These are phyloP conservation scores for Trichopria drosophilae DNA, from an alignment of 2,888 invertebrate species.

Conservation along the genomic window DNA sequence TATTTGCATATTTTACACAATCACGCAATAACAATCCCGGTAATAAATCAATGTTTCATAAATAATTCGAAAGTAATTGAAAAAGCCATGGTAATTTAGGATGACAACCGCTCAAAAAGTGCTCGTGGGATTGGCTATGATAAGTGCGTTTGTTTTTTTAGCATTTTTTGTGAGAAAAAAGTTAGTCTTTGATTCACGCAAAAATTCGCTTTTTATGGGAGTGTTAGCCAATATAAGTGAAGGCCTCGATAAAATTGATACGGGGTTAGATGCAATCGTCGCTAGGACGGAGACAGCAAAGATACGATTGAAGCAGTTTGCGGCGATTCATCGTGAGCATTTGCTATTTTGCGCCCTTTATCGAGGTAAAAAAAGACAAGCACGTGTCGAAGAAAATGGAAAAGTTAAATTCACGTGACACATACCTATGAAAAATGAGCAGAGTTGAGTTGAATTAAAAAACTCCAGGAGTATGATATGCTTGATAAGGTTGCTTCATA, in stretches of 20 bases:
- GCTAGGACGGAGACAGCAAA: constrained; percentile 39
- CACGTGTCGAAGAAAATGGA: no score
- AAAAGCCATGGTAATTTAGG: constrained; percentile 11
- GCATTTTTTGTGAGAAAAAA: constrained; percentile 36
- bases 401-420: no score
- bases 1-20: no score
- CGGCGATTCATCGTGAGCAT: constrained; percentile 40
- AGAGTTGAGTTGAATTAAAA: no score
- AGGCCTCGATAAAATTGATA: constrained; percentile 43
- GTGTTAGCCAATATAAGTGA: constrained; percentile 46
- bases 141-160: constrained; percentile 34
- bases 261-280: constrained; percentile 41
- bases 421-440: no score
- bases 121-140: constrained; percentile 36
- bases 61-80: no score
- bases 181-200: constrained; percentile 33
- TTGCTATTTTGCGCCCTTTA: constrained; percentile 39
- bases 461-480: no score
- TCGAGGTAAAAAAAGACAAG: constrained; percentile 35
- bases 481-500: no score
- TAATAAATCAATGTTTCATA: no score
- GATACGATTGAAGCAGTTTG: constrained; percentile 35
- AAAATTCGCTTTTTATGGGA: constrained; percentile 35
- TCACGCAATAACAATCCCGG: no score
- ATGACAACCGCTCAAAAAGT: constrained; percentile 35